phyloP scores from a whole-genome alignment of 2,888 invertebrate species.

The Stenodema calcarata region DNA sequence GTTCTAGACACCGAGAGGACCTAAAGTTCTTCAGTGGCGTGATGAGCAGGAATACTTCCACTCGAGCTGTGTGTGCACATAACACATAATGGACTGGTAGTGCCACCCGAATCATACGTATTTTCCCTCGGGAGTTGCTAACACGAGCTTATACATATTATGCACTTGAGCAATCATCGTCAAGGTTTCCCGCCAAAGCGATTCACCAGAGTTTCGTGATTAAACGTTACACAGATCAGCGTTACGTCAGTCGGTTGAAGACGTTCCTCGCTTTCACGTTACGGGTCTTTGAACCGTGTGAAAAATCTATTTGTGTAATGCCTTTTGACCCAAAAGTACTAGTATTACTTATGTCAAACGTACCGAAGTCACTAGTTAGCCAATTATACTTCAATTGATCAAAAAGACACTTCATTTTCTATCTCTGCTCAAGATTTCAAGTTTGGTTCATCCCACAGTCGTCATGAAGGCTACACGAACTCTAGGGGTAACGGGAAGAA shows the following conservation, averaged over 20 bases:
- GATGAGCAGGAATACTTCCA: not conserved
- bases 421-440: no score
- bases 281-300: slow-evolving; percentile 34
- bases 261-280: slow-evolving; percentile 30
- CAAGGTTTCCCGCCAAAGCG: not conserved
- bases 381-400: no score
- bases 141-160: slow-evolving; percentile 19
- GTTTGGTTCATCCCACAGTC: no score
- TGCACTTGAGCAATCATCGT: slow-evolving; percentile 22
- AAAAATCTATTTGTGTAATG: slow-evolving; percentile 16
- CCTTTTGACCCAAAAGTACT: slow-evolving; percentile 5
- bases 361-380: not conserved
- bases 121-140: not conserved
- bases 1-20: no score
- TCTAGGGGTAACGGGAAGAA: no score
- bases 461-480: no score
- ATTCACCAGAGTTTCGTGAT: slow-evolving; percentile 1
- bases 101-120: not conserved
- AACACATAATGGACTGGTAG: not conserved
- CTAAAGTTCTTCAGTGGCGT: not conserved
- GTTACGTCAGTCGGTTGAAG: slow-evolving; percentile 26
- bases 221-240: slow-evolving; percentile 29
- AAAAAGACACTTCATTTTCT: no score
- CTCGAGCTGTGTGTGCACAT: not conserved
- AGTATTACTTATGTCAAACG: not conserved